These are phyloP conservation scores for Podarcis cretensis DNA, from an alignment of 2,113 vertebrate genomes.

Conservation along the genomic window DNA sequence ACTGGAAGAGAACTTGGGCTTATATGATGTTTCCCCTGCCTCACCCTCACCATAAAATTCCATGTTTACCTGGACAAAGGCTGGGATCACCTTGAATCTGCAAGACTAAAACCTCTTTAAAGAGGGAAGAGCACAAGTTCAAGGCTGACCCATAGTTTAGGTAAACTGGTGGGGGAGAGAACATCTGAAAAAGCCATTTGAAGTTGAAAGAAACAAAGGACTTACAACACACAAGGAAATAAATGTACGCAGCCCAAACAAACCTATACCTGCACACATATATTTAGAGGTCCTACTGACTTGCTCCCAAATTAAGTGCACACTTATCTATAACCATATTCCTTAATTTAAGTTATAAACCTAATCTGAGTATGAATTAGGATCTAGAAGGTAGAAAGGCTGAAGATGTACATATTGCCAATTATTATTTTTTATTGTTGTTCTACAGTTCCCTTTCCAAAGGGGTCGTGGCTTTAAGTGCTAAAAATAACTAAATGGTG, in stretches of 20 bases:
- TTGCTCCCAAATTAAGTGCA: not conserved
- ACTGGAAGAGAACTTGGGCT: not conserved
- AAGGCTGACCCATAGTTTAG: not conserved
- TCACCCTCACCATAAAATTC: not conserved
- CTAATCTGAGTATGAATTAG: not conserved
- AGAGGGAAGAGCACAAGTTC: not conserved
- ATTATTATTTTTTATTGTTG: not conserved
- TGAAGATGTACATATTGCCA: not conserved
- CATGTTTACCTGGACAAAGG: not conserved
- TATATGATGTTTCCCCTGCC: not conserved
- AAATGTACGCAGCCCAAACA: not conserved
- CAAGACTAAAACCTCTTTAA: not conserved
- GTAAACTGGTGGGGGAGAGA: not conserved
- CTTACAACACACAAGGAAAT: not conserved
- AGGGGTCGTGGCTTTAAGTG: not conserved
- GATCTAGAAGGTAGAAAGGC: not conserved
- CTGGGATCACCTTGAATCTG: not conserved
- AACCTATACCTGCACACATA: not conserved
- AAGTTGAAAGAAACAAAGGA: not conserved
- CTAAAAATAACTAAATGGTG: constrained; percentile 1
- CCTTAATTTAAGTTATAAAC: not conserved
- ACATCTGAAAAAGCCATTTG: not conserved
- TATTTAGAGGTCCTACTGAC: not conserved
- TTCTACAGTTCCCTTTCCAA: not conserved
- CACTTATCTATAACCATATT: not conserved